Evolutionary conservation across 2,888 invertebrate species (phyloP), one percentile per base, ranked within the genome.

Genomic region (Stenodema calcarata): DNA sequence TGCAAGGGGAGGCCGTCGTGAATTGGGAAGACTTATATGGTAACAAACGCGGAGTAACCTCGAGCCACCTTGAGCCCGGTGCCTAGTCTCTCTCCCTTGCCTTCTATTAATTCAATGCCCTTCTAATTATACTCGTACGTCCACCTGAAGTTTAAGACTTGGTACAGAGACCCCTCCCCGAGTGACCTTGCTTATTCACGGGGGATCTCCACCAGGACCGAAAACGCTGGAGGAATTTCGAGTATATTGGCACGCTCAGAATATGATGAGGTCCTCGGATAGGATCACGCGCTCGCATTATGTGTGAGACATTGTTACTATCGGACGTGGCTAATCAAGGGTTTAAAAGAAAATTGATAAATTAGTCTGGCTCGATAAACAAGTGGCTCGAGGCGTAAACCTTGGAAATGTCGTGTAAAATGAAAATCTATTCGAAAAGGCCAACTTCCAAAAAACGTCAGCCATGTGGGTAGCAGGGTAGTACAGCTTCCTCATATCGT

Each of bases 1-100:
- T 44, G 75, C 73, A 73, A 70, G 82, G 42, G 41, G 44, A 75
- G 84, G 44, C 84, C 18, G 73, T 73, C 84, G 84, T 84, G 84
- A 84, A 84, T 84, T 84, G 84, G 84, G 84, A 75, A 84, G 84
- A 73, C 84, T 30, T 84, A 84, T 84, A 84, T 84, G 84, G 84
- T 84, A 84, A 84, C 70, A 84, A 84, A 84, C 73, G 44, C 47
- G 12, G 82, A 42, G 69, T 42, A 62, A 41, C 70, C 82, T 69
- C 82, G 42, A 23, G 14, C 18, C 47, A 84, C 84, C 84, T 84
- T 84, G 84, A 84, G 70, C 4, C 70, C 16, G 44, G 78, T 44
- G 27, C 18, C 12, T 78, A 42, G 41, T 78, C 16, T 30, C 44
- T 44, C 78, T 35, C 42, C 78, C 14, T 44, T 44, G 78, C 44